These are phyloP conservation scores for Sphaerophoria rueppellii DNA, from an alignment of 2,888 invertebrate species.

Conservation along the genomic window DNA sequence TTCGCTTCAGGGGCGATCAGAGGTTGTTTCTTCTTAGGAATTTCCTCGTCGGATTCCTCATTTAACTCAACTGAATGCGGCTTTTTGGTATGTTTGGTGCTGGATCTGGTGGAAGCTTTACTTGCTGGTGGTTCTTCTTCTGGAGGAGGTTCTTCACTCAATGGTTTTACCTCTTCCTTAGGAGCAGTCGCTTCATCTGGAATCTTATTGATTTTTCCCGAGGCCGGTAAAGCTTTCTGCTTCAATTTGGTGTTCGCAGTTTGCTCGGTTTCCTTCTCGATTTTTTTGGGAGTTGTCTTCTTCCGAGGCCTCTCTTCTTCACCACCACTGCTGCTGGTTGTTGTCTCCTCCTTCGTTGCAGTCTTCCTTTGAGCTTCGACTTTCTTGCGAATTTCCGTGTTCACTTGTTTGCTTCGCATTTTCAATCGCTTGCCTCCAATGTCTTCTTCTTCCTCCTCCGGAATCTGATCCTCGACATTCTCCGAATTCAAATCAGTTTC, in stretches of 20 bases:
- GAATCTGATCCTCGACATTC: conserved; percentile 82
- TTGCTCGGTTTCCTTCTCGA: conserved; percentile 29
- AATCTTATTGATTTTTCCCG: not conserved
- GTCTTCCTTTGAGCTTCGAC: conserved; percentile 78
- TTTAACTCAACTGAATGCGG: not conserved
- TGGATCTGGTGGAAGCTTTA: not conserved
- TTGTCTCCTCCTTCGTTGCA: conserved; percentile 77
- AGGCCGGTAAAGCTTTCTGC: not conserved
- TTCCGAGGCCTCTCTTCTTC: conserved; percentile 78
- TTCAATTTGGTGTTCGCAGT: conserved; percentile 37
- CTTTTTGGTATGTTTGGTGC: conserved; percentile 43
- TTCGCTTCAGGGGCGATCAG: conserved; percentile 13
- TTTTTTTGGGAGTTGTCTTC: conserved; percentile 45
- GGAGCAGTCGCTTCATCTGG: not conserved
- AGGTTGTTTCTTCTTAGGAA: conserved; percentile 40
- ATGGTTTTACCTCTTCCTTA: not conserved
- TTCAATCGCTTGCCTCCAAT: conserved; percentile 81
- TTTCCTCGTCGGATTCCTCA: conserved; percentile 39
- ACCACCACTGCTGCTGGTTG: conserved; percentile 79
- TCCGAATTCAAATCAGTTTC: conserved; percentile 82
- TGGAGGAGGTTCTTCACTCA: not conserved
- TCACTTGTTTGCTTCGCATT: conserved; percentile 79
- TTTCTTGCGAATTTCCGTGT: conserved; percentile 78
- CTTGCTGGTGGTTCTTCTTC: conserved; percentile 15
- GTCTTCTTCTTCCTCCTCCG: conserved; percentile 77